A percentile compares a stretch with the other conserved stretches of the same genome.
phyloP scores from a whole-genome alignment of 2,797 vertebrate genomes.

The Distichodus sexfasciatus region DNA sequence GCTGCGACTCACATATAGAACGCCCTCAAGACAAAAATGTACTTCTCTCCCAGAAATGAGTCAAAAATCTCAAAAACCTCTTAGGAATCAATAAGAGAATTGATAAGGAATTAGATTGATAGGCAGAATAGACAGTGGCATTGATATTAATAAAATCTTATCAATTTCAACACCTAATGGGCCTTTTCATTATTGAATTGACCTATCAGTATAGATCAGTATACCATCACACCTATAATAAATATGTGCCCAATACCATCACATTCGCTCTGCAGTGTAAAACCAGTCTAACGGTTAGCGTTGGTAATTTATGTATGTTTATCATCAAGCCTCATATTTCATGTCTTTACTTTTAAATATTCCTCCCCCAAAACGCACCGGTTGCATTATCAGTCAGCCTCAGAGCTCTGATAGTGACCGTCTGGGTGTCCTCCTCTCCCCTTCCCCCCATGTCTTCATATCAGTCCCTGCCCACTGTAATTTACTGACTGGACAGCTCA shows the following conservation, averaged over 20 bases:
- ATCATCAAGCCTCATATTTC: constrained; percentile 58
- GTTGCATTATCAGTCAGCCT: not conserved
- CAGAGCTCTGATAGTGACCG: not conserved
- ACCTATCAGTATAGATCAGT: too few species aligned
- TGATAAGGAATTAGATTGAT: too few species aligned
- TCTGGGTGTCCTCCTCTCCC: not conserved
- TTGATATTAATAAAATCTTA: too few species aligned
- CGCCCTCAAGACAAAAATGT: too few species aligned
- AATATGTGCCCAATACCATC: constrained; percentile 69
- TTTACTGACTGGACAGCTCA: constrained; percentile 29
- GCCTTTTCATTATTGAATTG: too few species aligned
- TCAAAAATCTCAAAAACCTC: too few species aligned
- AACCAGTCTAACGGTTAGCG: constrained; percentile 55
- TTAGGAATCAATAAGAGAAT: too few species aligned
- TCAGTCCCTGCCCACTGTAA: constrained; percentile 18
- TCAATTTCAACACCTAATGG: too few species aligned
- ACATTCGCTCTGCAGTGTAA: constrained; percentile 28
- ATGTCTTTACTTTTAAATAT: constrained; percentile 30
- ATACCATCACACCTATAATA: too few species aligned
- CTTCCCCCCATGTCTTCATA: constrained; percentile 3
- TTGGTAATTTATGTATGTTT: constrained; percentile 61
- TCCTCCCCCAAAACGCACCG: not conserved
- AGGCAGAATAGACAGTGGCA: too few species aligned
- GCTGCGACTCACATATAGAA: too few species aligned
- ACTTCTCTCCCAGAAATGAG: too few species aligned